phyloP scores from a whole-genome alignment of 1,140 invertebrate genomes.

The Ylistrum balloti region DNA sequence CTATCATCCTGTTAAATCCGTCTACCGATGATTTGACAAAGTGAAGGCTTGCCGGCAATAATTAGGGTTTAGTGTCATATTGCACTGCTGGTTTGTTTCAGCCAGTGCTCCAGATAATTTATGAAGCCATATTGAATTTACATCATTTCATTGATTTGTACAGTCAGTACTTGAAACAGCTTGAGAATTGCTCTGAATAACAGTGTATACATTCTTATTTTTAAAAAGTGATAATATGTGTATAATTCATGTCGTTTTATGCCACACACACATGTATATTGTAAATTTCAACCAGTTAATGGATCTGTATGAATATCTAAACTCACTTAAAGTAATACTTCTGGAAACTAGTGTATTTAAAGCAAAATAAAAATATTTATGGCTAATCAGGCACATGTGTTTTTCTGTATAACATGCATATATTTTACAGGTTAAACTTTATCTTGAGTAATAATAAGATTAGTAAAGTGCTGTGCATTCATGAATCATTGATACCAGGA shows the following conservation, averaged over 20 bases:
- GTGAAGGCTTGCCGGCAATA: no score
- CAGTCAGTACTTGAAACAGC: neutral
- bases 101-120: conserved; percentile 47
- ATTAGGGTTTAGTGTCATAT: neutral
- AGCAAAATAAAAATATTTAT: neutral
- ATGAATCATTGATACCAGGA: no score
- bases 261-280: neutral
- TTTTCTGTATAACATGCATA: neutral
- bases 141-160: conserved; percentile 45
- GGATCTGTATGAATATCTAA: neutral
- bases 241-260: neutral
- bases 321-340: neutral
- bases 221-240: neutral
- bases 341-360: neutral
- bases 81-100: conserved; percentile 3
- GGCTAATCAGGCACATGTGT: neutral
- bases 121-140: conserved; percentile 58
- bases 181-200: neutral
- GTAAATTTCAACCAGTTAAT: no score
- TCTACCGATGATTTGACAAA: no score
- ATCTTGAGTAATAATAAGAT: neutral
- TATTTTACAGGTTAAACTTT: neutral
- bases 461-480: neutral
- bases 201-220: neutral
- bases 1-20: no score